Base-by-base conservation (phyloP, 2,888 invertebrate species). In the Agapostemon virescens region DNA sequence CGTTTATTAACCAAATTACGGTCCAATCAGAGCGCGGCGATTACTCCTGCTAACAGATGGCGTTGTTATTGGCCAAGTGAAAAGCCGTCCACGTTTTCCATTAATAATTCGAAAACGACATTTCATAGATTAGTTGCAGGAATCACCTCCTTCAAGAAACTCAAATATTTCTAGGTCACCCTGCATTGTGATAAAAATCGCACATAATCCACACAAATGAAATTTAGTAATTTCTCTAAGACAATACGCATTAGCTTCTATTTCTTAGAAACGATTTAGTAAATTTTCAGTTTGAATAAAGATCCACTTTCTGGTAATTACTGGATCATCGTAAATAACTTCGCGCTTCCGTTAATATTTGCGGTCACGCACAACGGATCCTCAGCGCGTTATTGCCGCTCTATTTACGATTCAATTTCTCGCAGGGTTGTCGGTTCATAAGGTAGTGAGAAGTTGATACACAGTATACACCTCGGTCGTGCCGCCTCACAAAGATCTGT, bases 371-470 rank as follows among this genome's bases (percentile, higher is more conserved):
- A 26, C 20, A 15, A 9, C 58, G 30, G 26, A 33, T 52, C 69
- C 6, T 23, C 13, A 3, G 1, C 33, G 40, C 17, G 23, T 23
- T n/a, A 9, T 45, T 33, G n/a, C 5, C 17, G 33, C 33, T 17
- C 55, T 72, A 58, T 70, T 81, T 81, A 52, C 55, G 61, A 77
- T 82, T 63, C 79, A 73, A 74, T 82, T 70, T 69, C 42, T 73
- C 17, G 13, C 30, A 61, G 69, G 5, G 49, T 58, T 52, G 61
- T 26, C 67, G 68, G 49, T 74, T 76, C 70, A 74, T 52, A 73
- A 74, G 79, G 75, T 76, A 63, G 74, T 17, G 69, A 84, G 80
- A 71, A 55, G 73, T 75, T 79, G 77, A 84, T 73, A 75, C 58
- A 79, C 55, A 26, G 20, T 68, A 40, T 49, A 49, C 33, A 58